These are phyloP conservation scores for Myotis pilosus DNA, from an alignment of 2,797 vertebrate species.

Conservation along the genomic window DNA sequence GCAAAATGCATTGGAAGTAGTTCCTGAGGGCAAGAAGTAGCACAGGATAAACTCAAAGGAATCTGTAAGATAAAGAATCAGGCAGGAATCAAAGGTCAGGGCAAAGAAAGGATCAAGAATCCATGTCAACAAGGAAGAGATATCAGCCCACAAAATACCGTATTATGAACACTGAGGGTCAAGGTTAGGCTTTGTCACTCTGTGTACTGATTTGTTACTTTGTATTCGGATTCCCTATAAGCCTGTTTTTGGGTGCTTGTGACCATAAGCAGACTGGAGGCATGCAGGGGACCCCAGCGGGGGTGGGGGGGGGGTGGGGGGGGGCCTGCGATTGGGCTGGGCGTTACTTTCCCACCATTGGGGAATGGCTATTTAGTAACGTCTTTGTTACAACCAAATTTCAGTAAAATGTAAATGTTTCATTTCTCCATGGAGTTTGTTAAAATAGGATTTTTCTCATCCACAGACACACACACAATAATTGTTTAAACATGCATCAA, in stretches of 20 bases:
- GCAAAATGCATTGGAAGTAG: background rate
- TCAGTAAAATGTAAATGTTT: conserved; percentile 46
- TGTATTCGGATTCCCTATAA: background rate
- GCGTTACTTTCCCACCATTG: background rate
- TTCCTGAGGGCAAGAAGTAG: background rate
- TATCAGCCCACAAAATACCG: no score
- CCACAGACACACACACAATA: conserved; percentile 52
- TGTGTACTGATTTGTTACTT: background rate
- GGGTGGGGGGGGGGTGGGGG: background rate
- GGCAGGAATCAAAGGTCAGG: background rate
- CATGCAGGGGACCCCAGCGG: background rate
- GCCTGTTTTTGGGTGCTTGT: background rate
- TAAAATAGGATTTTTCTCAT: conserved; percentile 60
- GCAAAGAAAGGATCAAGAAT: background rate
- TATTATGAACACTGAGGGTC: background rate
- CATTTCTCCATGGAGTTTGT: conserved; percentile 69
- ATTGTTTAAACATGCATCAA: conserved; percentile 69
- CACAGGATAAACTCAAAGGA: background rate
- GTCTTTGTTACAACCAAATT: conserved; percentile 53
- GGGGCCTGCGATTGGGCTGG: background rate
- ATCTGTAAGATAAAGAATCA: background rate
- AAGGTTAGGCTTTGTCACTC: background rate
- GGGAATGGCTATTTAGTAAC: conserved; percentile 49
- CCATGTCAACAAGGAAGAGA: background rate
- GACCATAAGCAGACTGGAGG: background rate